phyloP scores from a whole-genome alignment of 2,113 vertebrate genomes.

The Promerops cafer region DNA sequence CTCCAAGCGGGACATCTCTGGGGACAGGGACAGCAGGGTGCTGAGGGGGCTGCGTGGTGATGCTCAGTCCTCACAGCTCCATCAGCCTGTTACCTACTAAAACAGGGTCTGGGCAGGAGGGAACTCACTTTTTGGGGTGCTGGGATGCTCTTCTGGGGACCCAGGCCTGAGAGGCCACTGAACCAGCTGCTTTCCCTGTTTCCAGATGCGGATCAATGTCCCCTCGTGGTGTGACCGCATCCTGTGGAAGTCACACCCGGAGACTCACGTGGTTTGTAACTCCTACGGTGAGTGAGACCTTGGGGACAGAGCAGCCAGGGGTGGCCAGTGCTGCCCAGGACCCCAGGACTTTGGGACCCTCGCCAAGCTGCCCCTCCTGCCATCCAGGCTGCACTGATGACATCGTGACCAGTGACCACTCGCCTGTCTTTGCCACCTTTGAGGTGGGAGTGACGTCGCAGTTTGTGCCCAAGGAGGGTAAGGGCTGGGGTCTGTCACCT shows the following conservation, averaged over 20 bases:
- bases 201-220: slow-evolving; percentile 80
- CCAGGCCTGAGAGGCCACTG: accelerated
- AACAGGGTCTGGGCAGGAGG: background rate
- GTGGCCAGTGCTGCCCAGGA: background rate
- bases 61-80: background rate
- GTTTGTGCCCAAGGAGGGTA: slow-evolving; percentile 78
- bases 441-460: slow-evolving; percentile 79
- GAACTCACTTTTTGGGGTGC: background rate
- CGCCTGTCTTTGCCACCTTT: slow-evolving; percentile 86
- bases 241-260: slow-evolving; percentile 86
- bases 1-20: accelerated
- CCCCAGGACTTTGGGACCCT: accelerated
- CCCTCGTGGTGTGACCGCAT: slow-evolving; percentile 88
- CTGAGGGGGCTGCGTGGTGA: accelerated
- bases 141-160: background rate
- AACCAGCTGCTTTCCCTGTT: accelerated
- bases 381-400: slow-evolving; percentile 83
- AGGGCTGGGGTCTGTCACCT: background rate
- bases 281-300: slow-evolving; percentile 77
- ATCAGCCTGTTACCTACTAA: background rate
- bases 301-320: accelerated
- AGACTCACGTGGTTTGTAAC: slow-evolving; percentile 78
- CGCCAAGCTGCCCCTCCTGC: background rate
- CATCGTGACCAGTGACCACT: slow-evolving; percentile 87
- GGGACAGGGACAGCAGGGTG: accelerated